Conservation (phyloP, 2,888 invertebrate species). For the Ochropacha duplaris region DNA sequence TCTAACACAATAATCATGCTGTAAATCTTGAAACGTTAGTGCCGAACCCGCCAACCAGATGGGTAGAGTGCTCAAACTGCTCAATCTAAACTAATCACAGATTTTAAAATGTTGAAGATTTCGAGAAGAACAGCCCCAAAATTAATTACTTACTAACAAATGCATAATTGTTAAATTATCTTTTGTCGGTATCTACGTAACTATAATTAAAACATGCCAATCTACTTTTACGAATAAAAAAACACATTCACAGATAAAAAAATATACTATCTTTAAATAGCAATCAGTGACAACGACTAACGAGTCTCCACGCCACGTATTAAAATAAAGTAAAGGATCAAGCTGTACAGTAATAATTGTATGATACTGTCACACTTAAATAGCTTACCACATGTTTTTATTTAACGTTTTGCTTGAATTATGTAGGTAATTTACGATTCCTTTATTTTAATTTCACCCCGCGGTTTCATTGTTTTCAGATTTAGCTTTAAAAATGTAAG, state of each 20-base stretch:
- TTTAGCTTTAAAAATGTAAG: background rate
- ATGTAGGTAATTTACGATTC: background rate
- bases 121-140: too few relatives aligned
- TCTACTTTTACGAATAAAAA: background rate
- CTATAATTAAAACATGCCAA: background rate
- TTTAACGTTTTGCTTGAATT: too few relatives aligned
- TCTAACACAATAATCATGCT: too few relatives aligned
- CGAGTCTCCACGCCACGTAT: background rate
- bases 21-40: too few relatives aligned
- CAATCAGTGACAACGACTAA: background rate
- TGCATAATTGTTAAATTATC: background rate
- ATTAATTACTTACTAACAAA: background rate
- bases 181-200: background rate
- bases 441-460: background rate
- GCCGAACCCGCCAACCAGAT: too few relatives aligned
- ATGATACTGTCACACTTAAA: background rate
- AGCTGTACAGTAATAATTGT: background rate
- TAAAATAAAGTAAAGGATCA: background rate
- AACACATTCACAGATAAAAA: background rate
- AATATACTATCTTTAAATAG: conserved; percentile 1
- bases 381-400: background rate
- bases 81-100: too few relatives aligned
- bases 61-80: too few relatives aligned
- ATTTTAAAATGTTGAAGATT: too few relatives aligned
- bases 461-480: background rate